These are phyloP conservation scores for Muraenolepis orangiensis DNA, from an alignment of 2,797 vertebrate genomes.

Conservation along the genomic window DNA sequence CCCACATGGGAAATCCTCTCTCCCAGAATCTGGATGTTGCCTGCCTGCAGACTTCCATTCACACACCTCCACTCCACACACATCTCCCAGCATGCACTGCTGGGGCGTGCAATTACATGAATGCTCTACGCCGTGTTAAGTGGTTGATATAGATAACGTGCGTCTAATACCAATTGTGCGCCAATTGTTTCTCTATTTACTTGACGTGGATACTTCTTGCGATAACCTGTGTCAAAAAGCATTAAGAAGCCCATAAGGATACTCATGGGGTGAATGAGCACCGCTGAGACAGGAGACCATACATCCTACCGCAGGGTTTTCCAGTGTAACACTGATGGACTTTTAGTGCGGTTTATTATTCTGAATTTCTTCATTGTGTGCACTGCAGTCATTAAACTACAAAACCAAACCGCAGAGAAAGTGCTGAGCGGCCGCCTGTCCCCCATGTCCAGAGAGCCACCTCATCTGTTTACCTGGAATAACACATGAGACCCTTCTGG, in stretches of 20 bases:
- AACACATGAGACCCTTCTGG: constrained; percentile 45
- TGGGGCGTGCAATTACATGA: neutral
- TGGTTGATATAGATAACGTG: neutral
- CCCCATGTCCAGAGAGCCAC: constrained; percentile 4
- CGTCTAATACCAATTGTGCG: neutral
- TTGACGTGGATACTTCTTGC: neutral
- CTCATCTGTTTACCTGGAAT: constrained; percentile 37
- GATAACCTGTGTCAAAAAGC: neutral
- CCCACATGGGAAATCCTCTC: neutral
- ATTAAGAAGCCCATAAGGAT: neutral
- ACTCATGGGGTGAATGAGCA: neutral
- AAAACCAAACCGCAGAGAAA: neutral
- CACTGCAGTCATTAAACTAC: neutral
- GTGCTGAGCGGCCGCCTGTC: neutral
- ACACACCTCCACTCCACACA: neutral
- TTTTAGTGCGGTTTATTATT: neutral
- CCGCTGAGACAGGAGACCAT: neutral
- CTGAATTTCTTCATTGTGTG: neutral
- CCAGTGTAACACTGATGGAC: neutral
- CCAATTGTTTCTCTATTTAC: neutral
- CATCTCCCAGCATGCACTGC: neutral
- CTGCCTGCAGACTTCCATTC: neutral
- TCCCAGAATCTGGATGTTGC: neutral
- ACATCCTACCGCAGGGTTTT: too few species aligned
- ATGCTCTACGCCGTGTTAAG: neutral